phyloP scores from a whole-genome alignment of 2,888 invertebrate species.

The Carcina quercana region DNA sequence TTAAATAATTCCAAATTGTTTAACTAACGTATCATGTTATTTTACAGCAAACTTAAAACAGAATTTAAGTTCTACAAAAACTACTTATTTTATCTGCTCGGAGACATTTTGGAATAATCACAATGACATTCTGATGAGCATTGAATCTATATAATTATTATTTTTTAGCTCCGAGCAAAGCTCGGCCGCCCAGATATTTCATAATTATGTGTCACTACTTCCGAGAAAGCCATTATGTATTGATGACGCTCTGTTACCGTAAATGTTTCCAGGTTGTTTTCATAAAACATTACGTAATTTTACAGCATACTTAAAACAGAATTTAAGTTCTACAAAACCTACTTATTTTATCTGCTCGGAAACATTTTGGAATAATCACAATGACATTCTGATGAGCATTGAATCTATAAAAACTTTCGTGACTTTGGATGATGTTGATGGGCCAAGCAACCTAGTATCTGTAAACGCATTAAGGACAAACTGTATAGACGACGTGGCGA shows the following conservation, averaged over 20 bases:
- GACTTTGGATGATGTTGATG: conserved; percentile 36
- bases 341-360: conserved; percentile 78
- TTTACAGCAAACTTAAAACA: no score
- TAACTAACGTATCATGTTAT: no score
- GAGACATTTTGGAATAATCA: conserved; percentile 58
- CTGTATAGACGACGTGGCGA: conserved; percentile 29
- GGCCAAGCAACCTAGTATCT: conserved; percentile 22
- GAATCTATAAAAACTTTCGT: conserved; percentile 36
- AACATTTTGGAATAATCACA: conserved; percentile 55
- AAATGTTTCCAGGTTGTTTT: no score
- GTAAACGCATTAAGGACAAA: conserved; percentile 30
- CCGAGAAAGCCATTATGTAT: no score
- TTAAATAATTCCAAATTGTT: no score
- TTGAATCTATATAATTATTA: no score
- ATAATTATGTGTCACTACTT: no score
- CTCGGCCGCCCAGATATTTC: no score
- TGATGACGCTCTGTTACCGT: no score
- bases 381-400: conserved; percentile 31
- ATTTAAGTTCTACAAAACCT: conserved; percentile 77
- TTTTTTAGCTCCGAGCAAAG: no score
- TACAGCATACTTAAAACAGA: conserved; percentile 78
- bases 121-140: conserved; percentile 30
- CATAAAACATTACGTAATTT: no score
- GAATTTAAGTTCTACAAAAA: no score
- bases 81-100: conserved; percentile 79